Conservation (phyloP, 1,140 invertebrate species). For the Drosophila leontia region DNA sequence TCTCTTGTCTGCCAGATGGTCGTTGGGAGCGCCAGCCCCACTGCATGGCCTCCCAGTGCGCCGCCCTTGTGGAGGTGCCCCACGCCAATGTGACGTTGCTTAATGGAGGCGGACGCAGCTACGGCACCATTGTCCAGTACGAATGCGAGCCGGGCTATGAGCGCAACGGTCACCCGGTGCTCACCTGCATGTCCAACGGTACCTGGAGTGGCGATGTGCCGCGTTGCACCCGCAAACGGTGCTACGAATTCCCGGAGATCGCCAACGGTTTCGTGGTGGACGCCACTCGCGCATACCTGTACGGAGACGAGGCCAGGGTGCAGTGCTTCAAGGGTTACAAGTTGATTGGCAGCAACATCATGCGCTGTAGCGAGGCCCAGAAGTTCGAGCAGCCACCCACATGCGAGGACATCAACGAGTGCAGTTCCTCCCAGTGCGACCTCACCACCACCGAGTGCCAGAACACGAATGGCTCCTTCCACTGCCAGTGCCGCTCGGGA, state of each 20-base stretch:
- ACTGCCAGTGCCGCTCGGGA: constrained; percentile 94
- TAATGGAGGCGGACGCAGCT: constrained; percentile 97
- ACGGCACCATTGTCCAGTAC: constrained; percentile 97
- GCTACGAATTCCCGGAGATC: constrained; percentile 92
- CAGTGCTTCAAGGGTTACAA: constrained; percentile 96
- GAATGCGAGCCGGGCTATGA: constrained; percentile 97
- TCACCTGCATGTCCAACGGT: constrained; percentile 98
- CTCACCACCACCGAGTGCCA: constrained; percentile 95
- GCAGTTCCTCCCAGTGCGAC: constrained; percentile 94
- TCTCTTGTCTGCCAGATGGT: constrained; percentile 94
- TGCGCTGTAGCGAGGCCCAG: constrained; percentile 94
- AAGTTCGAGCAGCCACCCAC: constrained; percentile 93
- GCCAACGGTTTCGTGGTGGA: constrained; percentile 94
- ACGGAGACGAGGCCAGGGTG: constrained; percentile 95
- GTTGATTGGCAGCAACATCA: constrained; percentile 93
- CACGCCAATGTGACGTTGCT: constrained; percentile 95
- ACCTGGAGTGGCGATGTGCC: constrained; percentile 98
- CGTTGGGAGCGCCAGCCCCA: constrained; percentile 96
- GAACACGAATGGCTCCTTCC: constrained; percentile 96
- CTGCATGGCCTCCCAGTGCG: constrained; percentile 96
- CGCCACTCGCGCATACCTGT: constrained; percentile 90
- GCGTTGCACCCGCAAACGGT: constrained; percentile 93
- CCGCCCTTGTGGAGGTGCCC: constrained; percentile 93
- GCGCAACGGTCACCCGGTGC: constrained; percentile 93
- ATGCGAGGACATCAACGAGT: constrained; percentile 98